Evolutionary conservation across 2,888 invertebrate species (phyloP).

Genomic region (Caprella mutica): DNA sequence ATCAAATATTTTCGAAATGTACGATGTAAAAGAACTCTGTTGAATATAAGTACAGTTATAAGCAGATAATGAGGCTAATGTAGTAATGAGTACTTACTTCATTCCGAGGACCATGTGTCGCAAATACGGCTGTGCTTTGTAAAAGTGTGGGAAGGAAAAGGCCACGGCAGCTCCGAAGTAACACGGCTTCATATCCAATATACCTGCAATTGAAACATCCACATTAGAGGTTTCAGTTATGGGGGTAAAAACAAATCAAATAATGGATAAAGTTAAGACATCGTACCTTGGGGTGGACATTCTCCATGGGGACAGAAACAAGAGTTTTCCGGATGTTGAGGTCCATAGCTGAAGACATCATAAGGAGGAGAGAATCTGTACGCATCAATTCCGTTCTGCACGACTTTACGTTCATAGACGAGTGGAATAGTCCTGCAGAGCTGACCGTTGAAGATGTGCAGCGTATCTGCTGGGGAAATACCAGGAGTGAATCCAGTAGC

Average conservation of each 20-base stretch:
- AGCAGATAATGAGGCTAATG: no score
- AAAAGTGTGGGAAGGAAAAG: constrained; percentile 34
- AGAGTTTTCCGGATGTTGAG: constrained; percentile 59
- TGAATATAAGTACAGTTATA: no score
- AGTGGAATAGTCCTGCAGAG: constrained; percentile 71
- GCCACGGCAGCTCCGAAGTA: constrained; percentile 56
- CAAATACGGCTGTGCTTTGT: constrained; percentile 27
- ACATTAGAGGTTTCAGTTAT: no score
- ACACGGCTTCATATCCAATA: constrained; percentile 77
- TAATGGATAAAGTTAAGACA: no score
- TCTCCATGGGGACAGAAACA: constrained; percentile 70
- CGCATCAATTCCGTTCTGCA: constrained; percentile 49
- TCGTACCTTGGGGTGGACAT: constrained; percentile 46
- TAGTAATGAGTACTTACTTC: constrained; percentile 14
- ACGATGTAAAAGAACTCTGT: no score
- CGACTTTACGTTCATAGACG: constrained; percentile 52
- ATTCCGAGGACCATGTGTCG: constrained; percentile 30
- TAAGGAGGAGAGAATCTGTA: constrained; percentile 58
- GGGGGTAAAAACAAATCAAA: no score
- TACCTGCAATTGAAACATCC: constrained; percentile 69
- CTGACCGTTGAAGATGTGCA: constrained; percentile 76
- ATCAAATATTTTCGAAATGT: no score
- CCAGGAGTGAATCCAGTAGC: constrained; percentile 86
- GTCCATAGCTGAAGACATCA: constrained; percentile 67
- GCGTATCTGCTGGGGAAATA: constrained; percentile 60